These are phyloP conservation scores for Holcopasites calliopsidis DNA, from an alignment of 1,140 invertebrate species.

Conservation along the genomic window DNA sequence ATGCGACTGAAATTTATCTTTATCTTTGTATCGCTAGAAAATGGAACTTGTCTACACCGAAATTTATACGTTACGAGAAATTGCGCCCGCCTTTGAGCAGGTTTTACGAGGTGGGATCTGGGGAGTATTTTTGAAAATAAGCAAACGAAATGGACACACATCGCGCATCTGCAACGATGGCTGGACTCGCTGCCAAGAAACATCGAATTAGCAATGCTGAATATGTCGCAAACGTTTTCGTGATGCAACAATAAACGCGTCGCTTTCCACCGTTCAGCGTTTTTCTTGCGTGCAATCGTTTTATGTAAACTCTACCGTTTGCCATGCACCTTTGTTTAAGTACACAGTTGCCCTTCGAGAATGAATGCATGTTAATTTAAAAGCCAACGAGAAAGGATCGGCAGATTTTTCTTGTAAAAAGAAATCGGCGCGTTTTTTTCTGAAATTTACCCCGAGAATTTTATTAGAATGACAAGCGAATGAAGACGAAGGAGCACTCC, in stretches of 20 bases:
- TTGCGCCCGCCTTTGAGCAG: no score
- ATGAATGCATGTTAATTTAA: slow-evolving; percentile 11
- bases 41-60: no score
- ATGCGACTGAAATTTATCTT: no score
- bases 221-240: neutral
- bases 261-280: slow-evolving; percentile 15
- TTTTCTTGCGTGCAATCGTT: slow-evolving; percentile 10
- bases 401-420: neutral
- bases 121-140: neutral
- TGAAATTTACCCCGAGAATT: neutral
- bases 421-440: neutral
- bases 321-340: neutral
- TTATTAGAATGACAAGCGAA: neutral
- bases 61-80: no score
- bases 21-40: no score
- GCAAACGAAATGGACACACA: neutral
- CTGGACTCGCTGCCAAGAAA: neutral
- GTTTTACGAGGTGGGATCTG: no score
- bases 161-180: neutral
- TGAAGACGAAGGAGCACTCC: neutral
- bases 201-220: slow-evolving; percentile 7
- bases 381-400: neutral
- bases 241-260: slow-evolving; percentile 11
- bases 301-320: neutral
- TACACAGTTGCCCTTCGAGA: slow-evolving; percentile 5